Evolutionary conservation across 2,113 vertebrate species (phyloP), one percentile per base, ranked within the genome.

Genomic region (Dasyprocta punctata): DNA sequence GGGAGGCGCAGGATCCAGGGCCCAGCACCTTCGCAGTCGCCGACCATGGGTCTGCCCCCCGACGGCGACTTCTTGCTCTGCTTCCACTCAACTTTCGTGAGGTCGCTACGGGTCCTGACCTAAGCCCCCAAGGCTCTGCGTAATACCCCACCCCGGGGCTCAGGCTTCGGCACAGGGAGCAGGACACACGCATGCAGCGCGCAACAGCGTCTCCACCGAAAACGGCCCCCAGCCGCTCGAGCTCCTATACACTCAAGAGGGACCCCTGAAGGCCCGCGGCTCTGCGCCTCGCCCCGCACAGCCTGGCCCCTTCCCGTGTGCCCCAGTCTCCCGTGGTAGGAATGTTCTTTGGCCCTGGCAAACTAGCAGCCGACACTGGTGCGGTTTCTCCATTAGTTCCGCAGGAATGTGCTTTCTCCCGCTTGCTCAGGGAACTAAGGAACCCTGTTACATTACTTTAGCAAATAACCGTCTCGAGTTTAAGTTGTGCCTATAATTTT

Each of bases 321-420:
- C 30, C 16, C 26, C 28, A n/a, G n/a, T 28, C 41, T 28, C 11
- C 36, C 11, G 47, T 1, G 73, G 24, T 8, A 12, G 24, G 2
- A 77, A 77, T 44, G 12, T 28, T 28, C 10, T 10, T 7, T 19
- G 20, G 71, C 22, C n/a, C 2, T n/a, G n/a, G n/a, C n/a, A n/a
- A n/a, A n/a, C n/a, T n/a, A n/a, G 19, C 3, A 38, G 0, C 22
- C 3, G 1, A 71, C 17, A 38, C 20, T 22, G 10, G 20, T 11
- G 24, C 3, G 38, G 10, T 22, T 24, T 5, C 30, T 5, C 65
- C 36, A 17, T 36, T 69, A 69, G 5, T n/a, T 71, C n/a, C 19
- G 13, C 10, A 71, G 8, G 7, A 71, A 38, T 22, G n/a, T 10
- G 22, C 36, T 22, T 71, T 38, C 67, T 71, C 19, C 19, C 20